phyloP scores from a whole-genome alignment of 1,140 invertebrate genomes.

The Drosophila bipectinata region DNA sequence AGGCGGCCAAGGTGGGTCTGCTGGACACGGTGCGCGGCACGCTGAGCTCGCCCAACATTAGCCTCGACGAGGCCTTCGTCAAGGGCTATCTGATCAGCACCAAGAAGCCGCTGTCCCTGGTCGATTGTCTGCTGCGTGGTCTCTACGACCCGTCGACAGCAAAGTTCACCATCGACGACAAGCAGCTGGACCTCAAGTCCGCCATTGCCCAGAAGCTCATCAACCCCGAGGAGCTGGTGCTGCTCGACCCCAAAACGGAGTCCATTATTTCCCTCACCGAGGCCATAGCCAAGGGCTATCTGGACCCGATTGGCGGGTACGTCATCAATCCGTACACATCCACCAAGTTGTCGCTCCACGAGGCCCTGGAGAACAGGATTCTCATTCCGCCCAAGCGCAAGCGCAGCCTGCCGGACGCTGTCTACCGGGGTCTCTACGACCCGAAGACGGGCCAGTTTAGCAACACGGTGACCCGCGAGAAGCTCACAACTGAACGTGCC shows the following conservation, averaged over 20 bases:
- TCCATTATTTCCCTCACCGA: constrained; percentile 92
- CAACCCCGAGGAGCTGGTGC: constrained; percentile 90
- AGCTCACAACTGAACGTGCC: constrained; percentile 90
- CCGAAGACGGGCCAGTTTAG: constrained; percentile 87
- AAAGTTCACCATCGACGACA: constrained; percentile 89
- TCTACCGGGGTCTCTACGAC: constrained; percentile 91
- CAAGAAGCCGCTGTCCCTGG: constrained; percentile 91
- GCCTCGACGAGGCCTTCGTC: constrained; percentile 90
- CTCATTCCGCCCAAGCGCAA: constrained; percentile 92
- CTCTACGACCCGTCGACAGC: constrained; percentile 92
- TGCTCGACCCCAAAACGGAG: constrained; percentile 91
- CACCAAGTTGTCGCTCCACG: constrained; percentile 89
- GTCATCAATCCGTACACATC: constrained; percentile 91
- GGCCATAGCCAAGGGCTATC: constrained; percentile 91
- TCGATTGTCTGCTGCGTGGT: constrained; percentile 93
- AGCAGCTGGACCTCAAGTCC: constrained; percentile 90
- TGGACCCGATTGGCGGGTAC: constrained; percentile 91
- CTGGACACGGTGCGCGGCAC: constrained; percentile 89
- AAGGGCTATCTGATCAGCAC: constrained; percentile 91
- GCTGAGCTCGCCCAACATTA: constrained; percentile 88
- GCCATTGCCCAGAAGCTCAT: constrained; percentile 91
- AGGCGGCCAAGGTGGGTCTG: constrained; percentile 89
- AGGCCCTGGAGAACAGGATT: constrained; percentile 92
- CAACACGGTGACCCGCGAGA: constrained; percentile 88
- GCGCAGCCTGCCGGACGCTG: constrained; percentile 92